phyloP scores from a whole-genome alignment of 2,888 invertebrate genomes.

The Arge pagana region DNA sequence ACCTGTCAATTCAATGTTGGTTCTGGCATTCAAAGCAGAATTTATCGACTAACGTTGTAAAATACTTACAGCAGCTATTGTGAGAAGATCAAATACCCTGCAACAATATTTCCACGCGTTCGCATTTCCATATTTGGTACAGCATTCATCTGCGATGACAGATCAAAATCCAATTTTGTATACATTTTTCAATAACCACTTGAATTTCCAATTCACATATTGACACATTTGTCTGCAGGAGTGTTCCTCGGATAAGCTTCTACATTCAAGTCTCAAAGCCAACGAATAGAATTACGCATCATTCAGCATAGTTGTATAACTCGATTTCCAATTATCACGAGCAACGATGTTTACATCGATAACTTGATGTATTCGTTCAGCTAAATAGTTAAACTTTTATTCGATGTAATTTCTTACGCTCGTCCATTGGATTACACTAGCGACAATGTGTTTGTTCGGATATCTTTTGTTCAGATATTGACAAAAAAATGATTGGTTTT shows the following conservation, averaged over 20 bases:
- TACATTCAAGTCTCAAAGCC: too few relatives aligned
- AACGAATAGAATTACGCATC: too few relatives aligned
- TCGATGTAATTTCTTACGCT: too few relatives aligned
- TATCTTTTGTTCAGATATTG: too few relatives aligned
- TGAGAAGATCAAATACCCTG: slow-evolving; percentile 95
- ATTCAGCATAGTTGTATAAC: too few relatives aligned
- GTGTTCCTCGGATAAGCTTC: neutral
- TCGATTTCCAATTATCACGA: too few relatives aligned
- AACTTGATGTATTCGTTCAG: too few relatives aligned
- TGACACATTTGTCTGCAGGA: neutral
- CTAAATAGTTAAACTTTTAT: too few relatives aligned
- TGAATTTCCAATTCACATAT: too few relatives aligned
- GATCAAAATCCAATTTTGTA: slow-evolving; percentile 2
- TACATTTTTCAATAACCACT: neutral
- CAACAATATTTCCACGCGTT: slow-evolving; percentile 99
- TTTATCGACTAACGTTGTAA: neutral
- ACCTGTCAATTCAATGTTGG: neutral
- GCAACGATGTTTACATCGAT: too few relatives aligned
- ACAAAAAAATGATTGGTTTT: neutral
- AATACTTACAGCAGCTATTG: slow-evolving; percentile 91
- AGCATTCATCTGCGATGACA: slow-evolving; percentile 81
- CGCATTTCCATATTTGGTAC: slow-evolving; percentile 98
- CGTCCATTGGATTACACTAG: too few relatives aligned
- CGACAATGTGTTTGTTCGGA: too few relatives aligned
- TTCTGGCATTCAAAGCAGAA: neutral